phyloP scores from a whole-genome alignment of 2,888 invertebrate genomes.

The Orchesellides sinensis region DNA sequence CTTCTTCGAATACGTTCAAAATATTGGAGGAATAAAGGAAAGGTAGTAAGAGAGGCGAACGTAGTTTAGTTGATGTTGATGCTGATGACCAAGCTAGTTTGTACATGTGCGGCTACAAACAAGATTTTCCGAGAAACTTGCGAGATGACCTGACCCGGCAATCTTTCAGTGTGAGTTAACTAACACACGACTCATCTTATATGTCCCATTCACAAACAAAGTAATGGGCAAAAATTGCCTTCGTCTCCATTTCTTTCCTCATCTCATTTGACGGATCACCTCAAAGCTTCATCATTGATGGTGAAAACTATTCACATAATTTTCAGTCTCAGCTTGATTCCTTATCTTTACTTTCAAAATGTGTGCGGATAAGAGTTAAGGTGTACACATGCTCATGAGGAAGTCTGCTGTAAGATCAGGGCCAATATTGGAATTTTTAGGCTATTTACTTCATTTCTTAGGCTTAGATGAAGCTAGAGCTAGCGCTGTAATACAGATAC shows the following conservation, averaged over 20 bases:
- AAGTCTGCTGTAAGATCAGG: too few species aligned
- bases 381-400: too few species aligned
- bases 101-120: neutral
- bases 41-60: too few species aligned
- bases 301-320: constrained; percentile 30
- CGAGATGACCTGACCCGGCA: constrained; percentile 49
- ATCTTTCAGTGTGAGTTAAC: constrained; percentile 29
- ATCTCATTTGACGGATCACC: constrained; percentile 53
- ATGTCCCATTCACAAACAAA: neutral
- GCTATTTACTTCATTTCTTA: too few species aligned
- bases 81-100: neutral
- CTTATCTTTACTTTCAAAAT: neutral
- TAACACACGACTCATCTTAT: constrained; percentile 1
- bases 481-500: too few species aligned
- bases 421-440: too few species aligned
- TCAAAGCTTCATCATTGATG: constrained; percentile 7
- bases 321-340: constrained; percentile 3
- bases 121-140: neutral
- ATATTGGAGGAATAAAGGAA: neutral
- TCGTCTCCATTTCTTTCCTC: constrained; percentile 1
- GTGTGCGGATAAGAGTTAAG: neutral
- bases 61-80: neutral
- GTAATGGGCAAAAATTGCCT: constrained; percentile 9
- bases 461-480: too few species aligned
- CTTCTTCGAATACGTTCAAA: neutral